Percentiles rank a stretch among this genome's conserved stretches.
phyloP scores from a whole-genome alignment of 2,888 invertebrate genomes.

The Polymixis lichenea region DNA sequence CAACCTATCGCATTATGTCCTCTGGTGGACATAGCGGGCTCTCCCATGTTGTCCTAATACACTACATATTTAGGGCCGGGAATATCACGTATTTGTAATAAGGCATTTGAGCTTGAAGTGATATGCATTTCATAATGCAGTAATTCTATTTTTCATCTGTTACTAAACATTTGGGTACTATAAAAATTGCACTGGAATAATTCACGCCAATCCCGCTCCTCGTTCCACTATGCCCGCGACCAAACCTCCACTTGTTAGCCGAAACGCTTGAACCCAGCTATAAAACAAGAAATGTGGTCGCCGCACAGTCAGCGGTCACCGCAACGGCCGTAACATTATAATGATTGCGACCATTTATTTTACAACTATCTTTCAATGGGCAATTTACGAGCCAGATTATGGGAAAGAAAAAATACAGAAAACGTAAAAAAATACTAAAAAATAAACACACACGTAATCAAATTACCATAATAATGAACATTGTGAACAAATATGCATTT shows the following conservation, averaged over 20 bases:
- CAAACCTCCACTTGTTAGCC: slow-evolving; percentile 58
- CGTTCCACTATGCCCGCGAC: slow-evolving; percentile 8
- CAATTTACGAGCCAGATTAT: slow-evolving; percentile 65
- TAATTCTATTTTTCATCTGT: no score
- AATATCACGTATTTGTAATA: no score
- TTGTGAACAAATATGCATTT: slow-evolving; percentile 54
- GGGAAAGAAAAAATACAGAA: slow-evolving; percentile 47
- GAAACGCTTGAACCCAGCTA: slow-evolving; percentile 57
- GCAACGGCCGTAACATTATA: slow-evolving; percentile 56
- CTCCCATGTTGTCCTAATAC: no score
- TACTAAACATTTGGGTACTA: no score
- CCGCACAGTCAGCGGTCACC: slow-evolving; percentile 70
- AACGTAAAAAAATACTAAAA: slow-evolving; percentile 36
- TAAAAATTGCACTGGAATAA: background rate
- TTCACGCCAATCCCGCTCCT: background rate
- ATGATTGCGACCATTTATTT: slow-evolving; percentile 64
- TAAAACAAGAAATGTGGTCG: slow-evolving; percentile 70
- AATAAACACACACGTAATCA: slow-evolving; percentile 61
- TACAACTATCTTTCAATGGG: slow-evolving; percentile 66
- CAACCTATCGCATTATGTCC: no score
- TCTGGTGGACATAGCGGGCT: no score
- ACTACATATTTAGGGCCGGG: no score
- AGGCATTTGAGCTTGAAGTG: no score
- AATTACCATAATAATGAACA: slow-evolving; percentile 66
- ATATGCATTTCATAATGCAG: no score